A percentile compares a stretch with the other conserved stretches of the same genome.
phyloP scores from a whole-genome alignment of 2,113 vertebrate genomes.

The Lampris megalopsis region DNA sequence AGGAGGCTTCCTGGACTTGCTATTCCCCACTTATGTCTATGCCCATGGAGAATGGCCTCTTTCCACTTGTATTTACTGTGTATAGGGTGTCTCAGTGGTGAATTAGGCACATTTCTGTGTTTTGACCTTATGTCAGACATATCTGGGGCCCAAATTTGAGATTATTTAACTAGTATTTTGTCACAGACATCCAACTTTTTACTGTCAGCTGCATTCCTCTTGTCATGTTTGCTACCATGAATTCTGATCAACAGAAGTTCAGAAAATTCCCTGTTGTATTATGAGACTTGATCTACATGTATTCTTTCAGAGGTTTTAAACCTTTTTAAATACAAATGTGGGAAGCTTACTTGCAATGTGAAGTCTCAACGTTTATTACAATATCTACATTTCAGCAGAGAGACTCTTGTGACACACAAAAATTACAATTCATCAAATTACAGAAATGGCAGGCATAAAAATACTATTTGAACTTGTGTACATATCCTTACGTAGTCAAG shows the following conservation, averaged over 20 bases:
- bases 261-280: not conserved
- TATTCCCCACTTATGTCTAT: not conserved
- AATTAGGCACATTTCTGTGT: not conserved
- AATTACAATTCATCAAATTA: not conserved
- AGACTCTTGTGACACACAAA: not conserved
- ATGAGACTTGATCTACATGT: too few species aligned
- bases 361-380: not conserved
- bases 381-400: slow-evolving; percentile 11
- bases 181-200: slow-evolving; percentile 24
- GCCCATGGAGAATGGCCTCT: not conserved
- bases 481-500: not conserved
- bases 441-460: not conserved
- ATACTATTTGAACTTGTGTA: not conserved
- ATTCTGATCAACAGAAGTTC: not conserved
- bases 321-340: too few species aligned
- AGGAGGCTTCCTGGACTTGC: not conserved
- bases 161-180: not conserved
- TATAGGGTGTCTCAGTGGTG: not conserved
- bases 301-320: too few species aligned
- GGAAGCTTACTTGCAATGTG: too few species aligned
- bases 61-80: not conserved
- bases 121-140: not conserved
- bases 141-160: not conserved
- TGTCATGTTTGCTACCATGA: not conserved
- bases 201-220: not conserved